Evolutionary conservation across 2,113 vertebrate species (phyloP), one percentile per base, ranked within the genome.

Genomic region (Xenopus laevis): DNA sequence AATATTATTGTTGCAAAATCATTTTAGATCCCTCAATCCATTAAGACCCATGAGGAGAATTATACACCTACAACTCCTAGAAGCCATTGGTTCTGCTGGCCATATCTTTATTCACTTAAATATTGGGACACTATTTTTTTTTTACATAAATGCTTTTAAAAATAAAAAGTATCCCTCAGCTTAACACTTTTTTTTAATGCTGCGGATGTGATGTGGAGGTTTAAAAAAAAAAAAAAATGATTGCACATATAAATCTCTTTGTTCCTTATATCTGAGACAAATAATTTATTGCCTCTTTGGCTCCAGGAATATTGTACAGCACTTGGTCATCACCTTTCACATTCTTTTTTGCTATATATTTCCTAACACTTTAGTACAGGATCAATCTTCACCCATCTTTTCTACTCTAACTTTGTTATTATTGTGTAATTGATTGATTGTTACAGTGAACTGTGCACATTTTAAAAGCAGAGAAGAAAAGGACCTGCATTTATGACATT

Each of bases 371-470:
- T 68, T 68, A 68, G 58, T 62, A 59, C 27, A 52, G 72, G 65
- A 75, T 75, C 72, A 62, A 75, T 75, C 72, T 50, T 68, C 57
- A 45, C 44, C 72, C 65, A 74, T 74, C 64, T 74, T 58, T 68
- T 44, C 40, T 62, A 30, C 65, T 67, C 65, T 75, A 53, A 68
- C 57, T 33, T 68, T 75, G 55, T 68, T 68, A 40, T 75, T 68
- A 75, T 68, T 58, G 23, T n/a, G 47, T 61, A 75, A 68, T 62
- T 75, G 72, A 74, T 74, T 74, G 72, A 75, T 75, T 68, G 72
- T 68, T 68, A 45, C 57, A 61, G 17, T 75, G 57, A 62, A 68
- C 65, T 44, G 58, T 16, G 33, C 53, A 74, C 23, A n/a, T 33
- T 61, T 59, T 74, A 50, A 12, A 18, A 50, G 53, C 17, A 55